phyloP scores from a whole-genome alignment of 2,888 invertebrate species.

The Opisthograptis luteolata region DNA sequence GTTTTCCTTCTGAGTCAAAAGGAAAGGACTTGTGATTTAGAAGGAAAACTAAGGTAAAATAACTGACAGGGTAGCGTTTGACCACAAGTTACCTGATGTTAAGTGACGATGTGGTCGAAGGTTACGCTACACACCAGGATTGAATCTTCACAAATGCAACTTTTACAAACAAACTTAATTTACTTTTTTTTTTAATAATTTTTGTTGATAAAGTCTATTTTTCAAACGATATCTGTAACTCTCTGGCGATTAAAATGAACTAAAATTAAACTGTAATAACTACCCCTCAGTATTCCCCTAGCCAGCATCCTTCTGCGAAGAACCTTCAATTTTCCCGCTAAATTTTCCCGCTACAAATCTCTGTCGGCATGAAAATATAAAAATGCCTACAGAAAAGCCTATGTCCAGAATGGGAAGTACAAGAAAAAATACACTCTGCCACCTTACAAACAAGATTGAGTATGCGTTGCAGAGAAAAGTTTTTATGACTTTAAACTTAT shows the following conservation, averaged over 20 bases:
- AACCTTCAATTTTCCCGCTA: slow-evolving; percentile 55
- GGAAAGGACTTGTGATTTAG: no score
- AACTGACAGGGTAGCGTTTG: no score
- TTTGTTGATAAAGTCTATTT: no score
- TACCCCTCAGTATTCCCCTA: slow-evolving; percentile 17
- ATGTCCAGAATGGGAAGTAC: slow-evolving; percentile 39
- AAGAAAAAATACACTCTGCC: slow-evolving; percentile 47
- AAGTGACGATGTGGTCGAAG: no score
- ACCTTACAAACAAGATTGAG: slow-evolving; percentile 27
- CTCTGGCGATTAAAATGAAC: slow-evolving; percentile 21
- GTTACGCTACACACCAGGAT: no score
- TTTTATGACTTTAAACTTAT: slow-evolving; percentile 41
- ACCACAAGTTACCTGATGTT: no score
- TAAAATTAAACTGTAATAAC: slow-evolving; percentile 27
- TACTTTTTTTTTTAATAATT: no score
- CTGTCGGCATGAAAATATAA: slow-evolving; percentile 72
- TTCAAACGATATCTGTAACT: slow-evolving; percentile 1
- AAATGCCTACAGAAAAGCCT: slow-evolving; percentile 61
- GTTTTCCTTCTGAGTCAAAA: no score
- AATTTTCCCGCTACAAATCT: slow-evolving; percentile 70
- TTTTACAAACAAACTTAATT: no score
- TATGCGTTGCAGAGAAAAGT: slow-evolving; percentile 36
- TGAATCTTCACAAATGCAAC: no score
- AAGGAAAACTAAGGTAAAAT: no score
- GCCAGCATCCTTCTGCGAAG: slow-evolving; percentile 20